Evolutionary conservation across 2,113 vertebrate species (phyloP), one percentile per base, ranked within the genome.

Genomic region (Eulemur rufifrons): DNA sequence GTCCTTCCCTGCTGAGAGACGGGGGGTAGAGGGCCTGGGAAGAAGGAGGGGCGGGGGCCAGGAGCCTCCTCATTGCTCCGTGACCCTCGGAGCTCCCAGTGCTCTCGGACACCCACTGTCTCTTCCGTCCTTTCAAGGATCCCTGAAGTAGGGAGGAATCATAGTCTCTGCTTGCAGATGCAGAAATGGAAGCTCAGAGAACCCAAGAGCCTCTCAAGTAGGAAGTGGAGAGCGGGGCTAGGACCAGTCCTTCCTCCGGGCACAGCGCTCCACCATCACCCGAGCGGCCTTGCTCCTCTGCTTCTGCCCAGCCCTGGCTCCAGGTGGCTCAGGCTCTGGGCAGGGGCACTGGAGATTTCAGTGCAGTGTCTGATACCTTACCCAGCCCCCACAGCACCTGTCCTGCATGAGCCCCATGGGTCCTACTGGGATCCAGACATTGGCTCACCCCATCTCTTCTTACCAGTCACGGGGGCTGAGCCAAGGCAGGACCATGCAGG

Each of bases 371-470:
- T 68, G 37, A 59, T 98, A 98, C 98, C 97, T 92, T 93, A 90
- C 95, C 95, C 97, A 94, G 96, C 96, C 98, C 97, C 80, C 76
- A 18, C n/a, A 66, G 95, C 98, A 98, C 98, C 98, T 98, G 98
- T 98, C 97, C 95, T 82, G 23, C 3, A 0, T 15, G 11, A 15
- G 94, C 25, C 32, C 63, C 29, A n/a, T 0, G 66, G 69, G 66
- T 87, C 80, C 95, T 93, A 83, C 95, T 76, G 95, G 74, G 59
- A 71, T 47, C 45, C 9, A 90, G 86, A 76, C 61, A 4, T 86
- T 96, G 96, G 98, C 96, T 98, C 97, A 96, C 78, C 39, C 47
- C 85, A 37, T 92, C 97, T 98, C 97, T 61, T 82, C 96, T 98
- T 98, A 97, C 97, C 89, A 6, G 89, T 68, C 82, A 27, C 29